Evolutionary conservation across 2,113 vertebrate species (phyloP), one percentile per base, ranked within the genome.

Genomic region (Ceratotherium simum): DNA sequence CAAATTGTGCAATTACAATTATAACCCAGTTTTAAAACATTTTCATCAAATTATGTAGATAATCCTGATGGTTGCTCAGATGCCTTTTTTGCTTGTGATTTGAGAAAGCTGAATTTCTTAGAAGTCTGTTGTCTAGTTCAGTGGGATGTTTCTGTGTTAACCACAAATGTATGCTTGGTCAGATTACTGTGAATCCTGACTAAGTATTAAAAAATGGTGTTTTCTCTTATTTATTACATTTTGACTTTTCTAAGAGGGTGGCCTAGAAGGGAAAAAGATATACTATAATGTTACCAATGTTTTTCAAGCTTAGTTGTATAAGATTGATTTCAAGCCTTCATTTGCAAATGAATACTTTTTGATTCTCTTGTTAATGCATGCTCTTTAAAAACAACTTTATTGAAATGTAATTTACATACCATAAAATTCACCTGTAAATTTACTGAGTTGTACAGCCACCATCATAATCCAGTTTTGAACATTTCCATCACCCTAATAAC

Each of bases 41-140:
- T 94, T 90, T 78, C 64, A 81, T 89, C 60, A 82, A 81, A 96
- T 90, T 72, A 72, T 60, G 25, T 31, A 81, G 60, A 65, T 10
- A 75, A 65, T 46, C 25, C 33, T 60, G 23, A 65, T 83, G 25
- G 29, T 20, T 91, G 29, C 7, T 87, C 64, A 92, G 73, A 42
- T 76, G 25, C 67, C 36, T 64, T 62, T 84, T 79, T 73, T 91
- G 65, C 42, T 81, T 96, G 80, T 81, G 60, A 64, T 86, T 90
- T 79, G 89, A 95, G 33, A 90, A 92, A 69, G 69, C 1, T 58
- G 31, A 36, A 78, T 80, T 80, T 97, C 91, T 90, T 56, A 79
- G 17, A 96, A 80, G 33, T n/a, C 48, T 75, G 54, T 20, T 79
- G 56, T 87, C 84, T 86, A 76, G 8, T 48, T 86, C 84, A 92